These are phyloP conservation scores for Cyrtonyx montezumae DNA, from an alignment of 2,113 vertebrate species.

Conservation along the genomic window DNA sequence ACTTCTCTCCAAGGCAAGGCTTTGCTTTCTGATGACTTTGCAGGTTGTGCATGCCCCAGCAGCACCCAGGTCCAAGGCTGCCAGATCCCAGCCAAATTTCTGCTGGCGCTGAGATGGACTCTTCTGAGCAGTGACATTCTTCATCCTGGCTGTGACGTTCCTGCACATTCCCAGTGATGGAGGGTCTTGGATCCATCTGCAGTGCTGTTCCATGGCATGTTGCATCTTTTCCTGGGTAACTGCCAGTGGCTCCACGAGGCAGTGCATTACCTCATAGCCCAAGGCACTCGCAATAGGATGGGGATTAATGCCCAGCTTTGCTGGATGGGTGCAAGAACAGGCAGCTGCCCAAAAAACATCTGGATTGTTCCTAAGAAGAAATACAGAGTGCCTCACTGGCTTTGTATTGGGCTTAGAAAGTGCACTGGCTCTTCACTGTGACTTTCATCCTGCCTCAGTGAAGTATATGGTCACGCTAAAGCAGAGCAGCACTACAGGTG, in stretches of 20 bases:
- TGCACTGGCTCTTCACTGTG: not conserved
- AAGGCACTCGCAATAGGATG: not conserved
- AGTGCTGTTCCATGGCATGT: not conserved
- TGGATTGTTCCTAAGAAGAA: not conserved
- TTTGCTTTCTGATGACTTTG: not conserved
- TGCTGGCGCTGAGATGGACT: not conserved
- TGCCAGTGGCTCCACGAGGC: not conserved
- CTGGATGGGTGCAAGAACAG: not conserved
- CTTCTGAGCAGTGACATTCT: not conserved
- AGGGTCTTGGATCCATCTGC: not conserved
- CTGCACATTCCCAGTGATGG: accelerated
- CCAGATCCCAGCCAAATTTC: not conserved
- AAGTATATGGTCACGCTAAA: not conserved
- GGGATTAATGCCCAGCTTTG: not conserved
- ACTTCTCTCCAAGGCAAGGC: not conserved
- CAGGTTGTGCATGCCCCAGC: not conserved
- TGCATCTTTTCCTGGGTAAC: not conserved
- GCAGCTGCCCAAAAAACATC: not conserved
- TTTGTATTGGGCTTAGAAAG: not conserved
- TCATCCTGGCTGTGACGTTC: not conserved
- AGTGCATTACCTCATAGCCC: not conserved
- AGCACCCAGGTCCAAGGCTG: not conserved
- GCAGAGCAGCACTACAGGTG: accelerated
- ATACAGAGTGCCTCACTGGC: accelerated
- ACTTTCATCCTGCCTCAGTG: not conserved